phyloP scores from a whole-genome alignment of 1,140 invertebrate genomes.

The Eriocheir sinensis region DNA sequence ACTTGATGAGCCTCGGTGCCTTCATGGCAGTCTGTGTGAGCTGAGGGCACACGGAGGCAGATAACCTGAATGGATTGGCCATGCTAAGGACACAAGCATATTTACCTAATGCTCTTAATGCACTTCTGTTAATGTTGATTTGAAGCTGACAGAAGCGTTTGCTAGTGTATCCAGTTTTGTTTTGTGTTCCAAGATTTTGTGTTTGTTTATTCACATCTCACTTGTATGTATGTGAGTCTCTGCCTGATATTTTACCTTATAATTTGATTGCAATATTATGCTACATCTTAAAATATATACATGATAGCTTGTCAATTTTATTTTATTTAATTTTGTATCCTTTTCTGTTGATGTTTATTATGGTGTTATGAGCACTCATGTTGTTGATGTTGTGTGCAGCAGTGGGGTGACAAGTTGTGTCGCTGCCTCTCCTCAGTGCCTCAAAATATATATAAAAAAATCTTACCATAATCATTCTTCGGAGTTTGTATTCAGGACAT shows the following conservation, averaged over 20 bases:
- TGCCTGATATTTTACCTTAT: background rate
- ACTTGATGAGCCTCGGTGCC: too few species aligned
- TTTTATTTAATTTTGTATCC: background rate
- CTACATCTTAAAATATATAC: background rate
- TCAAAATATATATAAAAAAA: too few species aligned
- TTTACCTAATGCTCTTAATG: too few species aligned
- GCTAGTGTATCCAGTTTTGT: background rate
- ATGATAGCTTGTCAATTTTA: background rate
- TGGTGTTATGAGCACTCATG: background rate
- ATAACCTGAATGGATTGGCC: too few species aligned
- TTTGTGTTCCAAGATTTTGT: background rate
- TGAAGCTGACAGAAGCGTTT: background rate
- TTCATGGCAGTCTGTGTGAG: too few species aligned
- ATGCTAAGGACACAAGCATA: constrained; percentile 23
- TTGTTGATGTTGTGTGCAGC: background rate
- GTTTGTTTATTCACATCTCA: background rate
- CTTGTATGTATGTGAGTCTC: background rate
- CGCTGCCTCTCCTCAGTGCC: too few species aligned
- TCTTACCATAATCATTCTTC: too few species aligned
- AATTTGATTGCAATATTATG: background rate
- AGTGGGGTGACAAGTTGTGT: too few species aligned
- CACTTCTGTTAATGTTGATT: background rate
- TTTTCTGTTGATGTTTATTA: constrained; percentile 19
- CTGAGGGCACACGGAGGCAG: too few species aligned
- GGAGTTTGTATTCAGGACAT: too few species aligned